Base-by-base conservation (phyloP, 92 coral and sea anemone species). In the Muricea muricata region DNA sequence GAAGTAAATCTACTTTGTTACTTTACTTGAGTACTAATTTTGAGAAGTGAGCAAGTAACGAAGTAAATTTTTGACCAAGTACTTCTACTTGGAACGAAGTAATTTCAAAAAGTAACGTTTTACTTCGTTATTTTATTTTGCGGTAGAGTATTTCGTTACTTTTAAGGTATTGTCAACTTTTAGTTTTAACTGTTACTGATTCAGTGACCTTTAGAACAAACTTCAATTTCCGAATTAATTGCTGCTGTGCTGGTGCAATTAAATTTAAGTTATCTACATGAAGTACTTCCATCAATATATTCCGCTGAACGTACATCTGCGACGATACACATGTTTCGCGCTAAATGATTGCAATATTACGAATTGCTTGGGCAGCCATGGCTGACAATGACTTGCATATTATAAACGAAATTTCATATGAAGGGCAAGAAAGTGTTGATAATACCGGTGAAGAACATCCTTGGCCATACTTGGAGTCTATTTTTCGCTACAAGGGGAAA, bases 121-220 rank as follows among this genome's bases (percentile, higher is more conserved):
- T 70, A 70, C 55, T 70, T 70, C 76, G 76, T 25, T 70, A 35
- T 70, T 37, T 70, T 70, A 33, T 33, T 70, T 70, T 70, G 76
- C 23, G 31, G 76, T 25, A 23, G 26, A 70, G 76, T 70, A 70
- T 70, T 70, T 35, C 76, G 52, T 70, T 70, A 70, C 76, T 70
- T 70, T 70, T 23, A 20, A 17, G 30, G 76, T 45, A 12, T 70
- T 70, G 15, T 70, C 2, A 33, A 37, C n/a, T 0, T 45, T 37
- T 70, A 9, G 11, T 40, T 18, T 12, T 18, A 25, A 4, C 21
- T 55, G 5, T 55, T 55, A 18, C 24, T 55, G 65, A 18, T 55
- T 55, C 28, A 6, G 24, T 18, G 65, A 55, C 12, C 6, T 18
- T n/a, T 55, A 18, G 15, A 55, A 55, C 15, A 12, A 55, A 18